These are phyloP conservation scores for Prionchulus punctatus DNA, from an alignment of 2,888 invertebrate genomes.

Conservation along the genomic window DNA sequence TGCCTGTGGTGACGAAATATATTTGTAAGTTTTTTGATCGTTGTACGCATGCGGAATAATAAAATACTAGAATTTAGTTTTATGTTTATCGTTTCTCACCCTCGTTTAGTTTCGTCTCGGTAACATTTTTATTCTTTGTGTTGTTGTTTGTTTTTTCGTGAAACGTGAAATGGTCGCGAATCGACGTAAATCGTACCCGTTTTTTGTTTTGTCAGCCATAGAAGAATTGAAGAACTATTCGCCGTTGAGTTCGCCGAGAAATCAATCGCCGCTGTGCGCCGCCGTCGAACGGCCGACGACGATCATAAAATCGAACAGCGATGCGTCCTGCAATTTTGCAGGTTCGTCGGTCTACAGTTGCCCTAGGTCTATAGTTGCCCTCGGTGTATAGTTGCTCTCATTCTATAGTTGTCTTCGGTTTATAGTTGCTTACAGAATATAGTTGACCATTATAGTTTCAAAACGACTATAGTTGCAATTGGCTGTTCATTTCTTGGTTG, in stretches of 20 bases:
- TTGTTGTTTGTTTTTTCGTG: neutral
- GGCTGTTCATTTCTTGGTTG: neutral
- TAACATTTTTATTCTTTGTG: neutral
- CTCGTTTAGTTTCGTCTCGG: neutral
- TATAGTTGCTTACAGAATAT: too few relatives aligned
- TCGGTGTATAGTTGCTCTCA: too few relatives aligned
- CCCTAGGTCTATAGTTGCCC: too few relatives aligned
- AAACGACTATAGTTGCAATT: too few relatives aligned
- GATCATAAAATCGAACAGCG: neutral
- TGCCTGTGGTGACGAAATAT: neutral
- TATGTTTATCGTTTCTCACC: too few relatives aligned
- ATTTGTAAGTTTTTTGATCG: neutral
- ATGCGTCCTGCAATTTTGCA: neutral
- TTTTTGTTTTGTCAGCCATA: neutral
- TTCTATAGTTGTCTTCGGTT: too few relatives aligned
- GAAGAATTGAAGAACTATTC: constrained; percentile 2
- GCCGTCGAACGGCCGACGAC: neutral
- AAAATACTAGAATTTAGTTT: too few relatives aligned
- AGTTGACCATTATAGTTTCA: too few relatives aligned
- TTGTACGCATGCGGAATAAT: neutral
- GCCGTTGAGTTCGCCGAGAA: neutral
- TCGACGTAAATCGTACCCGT: too few relatives aligned
- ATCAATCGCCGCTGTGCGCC: neutral
- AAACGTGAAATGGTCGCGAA: too few relatives aligned
- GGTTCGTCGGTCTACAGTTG: too few relatives aligned